Percentiles rank a stretch among this genome's conserved stretches.
These are phyloP conservation scores for Ctenicera cuprea DNA, from an alignment of 2,888 invertebrate genomes.

Conservation along the genomic window DNA sequence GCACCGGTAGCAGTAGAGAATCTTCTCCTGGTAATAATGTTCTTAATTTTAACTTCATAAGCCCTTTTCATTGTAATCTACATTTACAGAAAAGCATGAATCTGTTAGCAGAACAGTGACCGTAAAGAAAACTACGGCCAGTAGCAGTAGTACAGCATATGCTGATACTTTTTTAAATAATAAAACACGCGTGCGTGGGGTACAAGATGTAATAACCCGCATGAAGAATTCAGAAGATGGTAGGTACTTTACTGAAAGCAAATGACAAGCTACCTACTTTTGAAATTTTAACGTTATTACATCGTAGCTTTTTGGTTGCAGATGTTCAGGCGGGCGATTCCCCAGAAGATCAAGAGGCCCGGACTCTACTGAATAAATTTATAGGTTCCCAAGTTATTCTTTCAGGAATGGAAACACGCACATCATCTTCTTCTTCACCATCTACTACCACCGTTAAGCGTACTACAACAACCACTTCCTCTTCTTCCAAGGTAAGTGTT, in stretches of 20 bases:
- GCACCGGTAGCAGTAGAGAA: conserved; percentile 62
- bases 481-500: conserved; percentile 58
- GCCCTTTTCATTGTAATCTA: neutral
- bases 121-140: conserved; percentile 32
- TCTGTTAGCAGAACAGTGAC: conserved; percentile 33
- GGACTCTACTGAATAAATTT: conserved; percentile 88
- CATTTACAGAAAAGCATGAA: conserved; percentile 35
- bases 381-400: conserved; percentile 88
- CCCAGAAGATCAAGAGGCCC: conserved; percentile 81
- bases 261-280: too few species aligned
- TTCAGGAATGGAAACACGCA: conserved; percentile 81
- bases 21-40: conserved; percentile 62
- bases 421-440: conserved; percentile 53
- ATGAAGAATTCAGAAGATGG: conserved; percentile 82
- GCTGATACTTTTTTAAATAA: conserved; percentile 82
- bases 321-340: conserved; percentile 81
- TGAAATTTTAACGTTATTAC: neutral
- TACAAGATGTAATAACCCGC: conserved; percentile 84
- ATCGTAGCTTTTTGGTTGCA: conserved; percentile 60
- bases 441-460: conserved; percentile 53
- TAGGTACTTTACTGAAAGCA: conserved; percentile 73
- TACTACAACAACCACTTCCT: conserved; percentile 61
- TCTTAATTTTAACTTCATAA: neutral
- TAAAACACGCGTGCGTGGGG: conserved; percentile 81
- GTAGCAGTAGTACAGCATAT: conserved; percentile 24